These are phyloP conservation scores for Pogonognathellus flavescens DNA, from an alignment of 1,140 invertebrate species.

Conservation along the genomic window DNA sequence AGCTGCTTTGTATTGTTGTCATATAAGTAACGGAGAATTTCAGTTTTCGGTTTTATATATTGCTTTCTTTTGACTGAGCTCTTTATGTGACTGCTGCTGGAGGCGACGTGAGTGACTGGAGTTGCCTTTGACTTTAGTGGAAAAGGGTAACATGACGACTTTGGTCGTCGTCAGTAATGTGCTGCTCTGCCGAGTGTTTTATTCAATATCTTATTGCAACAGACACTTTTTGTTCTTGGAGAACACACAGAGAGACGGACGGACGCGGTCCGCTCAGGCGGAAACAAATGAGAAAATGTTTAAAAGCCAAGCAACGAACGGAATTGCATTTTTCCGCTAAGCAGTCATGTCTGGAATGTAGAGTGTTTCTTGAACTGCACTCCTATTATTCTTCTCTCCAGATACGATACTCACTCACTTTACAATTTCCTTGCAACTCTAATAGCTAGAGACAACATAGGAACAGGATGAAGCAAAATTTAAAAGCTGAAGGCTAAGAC, in stretches of 20 bases:
- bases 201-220: not conserved
- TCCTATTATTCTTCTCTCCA: no score
- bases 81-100: constrained; percentile 19
- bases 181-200: not conserved
- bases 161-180: not conserved
- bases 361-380: not conserved
- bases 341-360: constrained; percentile 43
- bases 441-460: not conserved
- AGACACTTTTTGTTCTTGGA: not conserved
- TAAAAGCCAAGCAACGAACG: constrained; percentile 15
- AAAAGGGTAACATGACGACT: constrained; percentile 26
- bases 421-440: not conserved
- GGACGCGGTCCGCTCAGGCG: constrained; percentile 6
- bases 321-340: constrained; percentile 41
- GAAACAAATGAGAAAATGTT: constrained; percentile 44
- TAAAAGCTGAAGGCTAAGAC: not conserved
- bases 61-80: constrained; percentile 19
- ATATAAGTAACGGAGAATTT: not conserved
- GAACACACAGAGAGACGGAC: not conserved
- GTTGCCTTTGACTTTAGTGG: not conserved
- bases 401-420: no score
- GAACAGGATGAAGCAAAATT: not conserved
- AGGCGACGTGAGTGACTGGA: not conserved
- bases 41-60: not conserved
- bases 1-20: no score